Base-by-base conservation (phyloP, 2,113 vertebrate genomes). In the Etheostoma cragini region DNA sequence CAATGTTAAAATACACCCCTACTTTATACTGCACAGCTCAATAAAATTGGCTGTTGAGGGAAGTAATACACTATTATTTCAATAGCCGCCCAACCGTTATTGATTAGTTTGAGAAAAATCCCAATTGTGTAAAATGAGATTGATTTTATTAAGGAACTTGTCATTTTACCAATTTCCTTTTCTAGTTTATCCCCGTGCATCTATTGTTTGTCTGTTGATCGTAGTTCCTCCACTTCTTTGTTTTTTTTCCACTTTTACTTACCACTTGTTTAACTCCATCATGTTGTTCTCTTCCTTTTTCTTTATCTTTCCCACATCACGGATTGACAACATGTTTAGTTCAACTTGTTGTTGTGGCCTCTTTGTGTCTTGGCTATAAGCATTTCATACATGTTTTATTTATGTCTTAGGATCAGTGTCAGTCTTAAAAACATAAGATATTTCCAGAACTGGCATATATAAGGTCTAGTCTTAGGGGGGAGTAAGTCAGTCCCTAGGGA, bases 231-330 rank as follows among this genome's bases (percentile, higher is more conserved):
- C n/a, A 69, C 60, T 49, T 76, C 63, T 60, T 24, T 72, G 38
- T 26, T 49, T 7, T 72, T 72, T 81, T 4, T 69, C 70, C 16
- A 33, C 33, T 70, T n/a, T 60, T 2, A 47, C 62, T 79, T 86
- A 81, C 64, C 53, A 8, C 3, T 79, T 33, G 30, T 50, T 0
- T 12, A 19, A 49, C 47, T 8, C 2, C 35, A 7, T n/a, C 4
- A 12, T 35, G 2, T 19, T 35, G 2, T 17, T 62, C 82, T 80
- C 81, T 83, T 84, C 80, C 76, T 17, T 30, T 69, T 85, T 73
- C 21, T 54, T 46, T 0, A n/a, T 61, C 16, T 69, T 65, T 73
- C 1, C 26, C 16, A 61, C 50, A 3, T 77, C 26, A 26, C 14
- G 0, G 3, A 47, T 54, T 57, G 13, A 62, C 19, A 35, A 17